Percentiles rank a stretch among this genome's conserved stretches.
Conservation (phyloP, 2,888 invertebrate species). For the Thyatira batis region DNA sequence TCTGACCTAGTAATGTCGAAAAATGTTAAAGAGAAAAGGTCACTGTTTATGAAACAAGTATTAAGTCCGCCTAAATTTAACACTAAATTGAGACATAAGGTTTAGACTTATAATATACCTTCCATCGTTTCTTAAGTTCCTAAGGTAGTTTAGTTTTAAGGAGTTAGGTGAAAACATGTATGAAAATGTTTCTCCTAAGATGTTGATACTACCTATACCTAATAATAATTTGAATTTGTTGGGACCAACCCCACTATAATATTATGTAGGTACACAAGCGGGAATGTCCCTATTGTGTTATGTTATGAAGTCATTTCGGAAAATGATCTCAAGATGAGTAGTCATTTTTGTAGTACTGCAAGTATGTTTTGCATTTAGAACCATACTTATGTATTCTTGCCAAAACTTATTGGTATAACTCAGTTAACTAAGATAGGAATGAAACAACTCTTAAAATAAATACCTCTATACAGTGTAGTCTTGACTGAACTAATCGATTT, state of each 20-base stretch:
- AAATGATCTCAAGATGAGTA: constrained; percentile 61
- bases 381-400: neutral
- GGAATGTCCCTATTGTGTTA: neutral
- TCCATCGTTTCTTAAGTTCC: neutral
- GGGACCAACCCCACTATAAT: too few species aligned
- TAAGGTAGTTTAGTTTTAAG: too few species aligned
- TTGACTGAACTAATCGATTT: too few species aligned
- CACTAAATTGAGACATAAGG: constrained; percentile 68
- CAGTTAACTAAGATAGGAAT: too few species aligned
- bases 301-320: constrained; percentile 46
- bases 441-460: too few species aligned
- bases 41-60: constrained; percentile 82
- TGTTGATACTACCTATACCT: too few species aligned
- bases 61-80: constrained; percentile 82
- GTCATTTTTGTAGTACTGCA: constrained; percentile 36
- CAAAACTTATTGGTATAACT: too few species aligned
- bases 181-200: too few species aligned
- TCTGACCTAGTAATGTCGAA: constrained; percentile 42
- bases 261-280: too few species aligned
- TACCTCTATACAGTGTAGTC: too few species aligned
- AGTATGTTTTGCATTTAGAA: neutral
- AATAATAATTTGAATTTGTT: too few species aligned
- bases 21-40: constrained; percentile 77
- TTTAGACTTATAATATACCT: constrained; percentile 26
- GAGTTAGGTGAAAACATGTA: too few species aligned